A percentile compares a stretch with the other conserved stretches of the same genome.
Evolutionary conservation across 2,113 vertebrate genomes (phyloP).

Genomic region (Phyllostomus discolor): DNA sequence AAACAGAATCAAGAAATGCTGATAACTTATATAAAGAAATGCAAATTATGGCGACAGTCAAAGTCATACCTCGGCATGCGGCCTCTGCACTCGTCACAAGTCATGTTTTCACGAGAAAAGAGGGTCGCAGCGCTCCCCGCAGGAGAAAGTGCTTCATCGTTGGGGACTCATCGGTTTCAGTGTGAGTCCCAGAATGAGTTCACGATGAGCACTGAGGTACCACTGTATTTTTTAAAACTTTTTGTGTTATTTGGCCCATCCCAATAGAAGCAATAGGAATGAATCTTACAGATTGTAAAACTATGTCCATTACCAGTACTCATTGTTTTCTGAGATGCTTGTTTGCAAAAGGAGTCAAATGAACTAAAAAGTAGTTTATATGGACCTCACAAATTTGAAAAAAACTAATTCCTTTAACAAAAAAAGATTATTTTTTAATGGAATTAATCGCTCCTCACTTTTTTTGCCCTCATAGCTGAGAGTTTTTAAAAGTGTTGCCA

Average conservation of each 20-base stretch:
- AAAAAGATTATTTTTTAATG: neutral
- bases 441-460: neutral
- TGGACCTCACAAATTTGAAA: slow-evolving; percentile 1
- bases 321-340: neutral
- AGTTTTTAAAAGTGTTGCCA: neutral
- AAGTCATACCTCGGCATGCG: too few relatives aligned
- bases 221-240: neutral
- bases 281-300: neutral
- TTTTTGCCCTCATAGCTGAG: neutral
- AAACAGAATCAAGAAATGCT: neutral
- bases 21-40: neutral
- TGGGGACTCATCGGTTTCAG: too few relatives aligned
- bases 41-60: neutral
- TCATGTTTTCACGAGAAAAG: too few relatives aligned
- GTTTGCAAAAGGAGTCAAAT: neutral
- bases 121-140: too few relatives aligned
- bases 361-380: slow-evolving; percentile 3
- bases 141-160: too few relatives aligned
- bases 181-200: too few relatives aligned
- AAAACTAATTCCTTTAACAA: neutral
- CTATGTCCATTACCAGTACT: neutral
- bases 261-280: neutral
- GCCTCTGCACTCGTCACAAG: too few relatives aligned
- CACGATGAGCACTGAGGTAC: too few relatives aligned
- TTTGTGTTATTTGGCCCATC: neutral